Conservation (phyloP, 2,888 invertebrate species). For the Brachyopa scutellaris region DNA sequence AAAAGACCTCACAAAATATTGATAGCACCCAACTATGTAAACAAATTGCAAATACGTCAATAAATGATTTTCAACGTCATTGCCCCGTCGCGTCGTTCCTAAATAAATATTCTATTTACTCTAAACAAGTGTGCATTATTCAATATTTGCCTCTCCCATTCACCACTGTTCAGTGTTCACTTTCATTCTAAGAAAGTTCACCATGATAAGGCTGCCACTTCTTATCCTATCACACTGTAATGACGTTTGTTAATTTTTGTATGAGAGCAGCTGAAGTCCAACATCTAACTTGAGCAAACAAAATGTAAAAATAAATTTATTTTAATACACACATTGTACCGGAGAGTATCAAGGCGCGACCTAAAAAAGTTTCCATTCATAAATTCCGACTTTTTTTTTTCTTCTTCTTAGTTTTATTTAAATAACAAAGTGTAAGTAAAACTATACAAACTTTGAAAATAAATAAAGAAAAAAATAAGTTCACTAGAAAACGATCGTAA, state of each 20-base stretch:
- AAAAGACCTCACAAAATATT: not conserved
- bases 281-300: not conserved
- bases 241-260: constrained; percentile 18
- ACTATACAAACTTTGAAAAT: not conserved
- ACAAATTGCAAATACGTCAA: constrained; percentile 44
- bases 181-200: constrained; percentile 54
- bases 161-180: constrained; percentile 41
- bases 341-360: not conserved
- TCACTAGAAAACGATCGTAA: not conserved
- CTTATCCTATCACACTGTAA: constrained; percentile 15
- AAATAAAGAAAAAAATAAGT: not conserved
- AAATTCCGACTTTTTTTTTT: constrained; percentile 5
- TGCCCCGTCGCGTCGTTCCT: not conserved
- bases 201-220: constrained; percentile 33
- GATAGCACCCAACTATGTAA: constrained; percentile 31
- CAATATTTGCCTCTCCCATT: constrained; percentile 26
- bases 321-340: not conserved
- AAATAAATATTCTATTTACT: constrained; percentile 31
- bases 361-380: constrained; percentile 30
- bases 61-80: constrained; percentile 46
- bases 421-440: not conserved
- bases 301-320: not conserved
- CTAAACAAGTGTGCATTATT: constrained; percentile 54
- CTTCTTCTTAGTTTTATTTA: not conserved
- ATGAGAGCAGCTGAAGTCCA: not conserved